Base-by-base conservation (phyloP, 2,888 invertebrate species). In the Stenotaenia linearis region DNA sequence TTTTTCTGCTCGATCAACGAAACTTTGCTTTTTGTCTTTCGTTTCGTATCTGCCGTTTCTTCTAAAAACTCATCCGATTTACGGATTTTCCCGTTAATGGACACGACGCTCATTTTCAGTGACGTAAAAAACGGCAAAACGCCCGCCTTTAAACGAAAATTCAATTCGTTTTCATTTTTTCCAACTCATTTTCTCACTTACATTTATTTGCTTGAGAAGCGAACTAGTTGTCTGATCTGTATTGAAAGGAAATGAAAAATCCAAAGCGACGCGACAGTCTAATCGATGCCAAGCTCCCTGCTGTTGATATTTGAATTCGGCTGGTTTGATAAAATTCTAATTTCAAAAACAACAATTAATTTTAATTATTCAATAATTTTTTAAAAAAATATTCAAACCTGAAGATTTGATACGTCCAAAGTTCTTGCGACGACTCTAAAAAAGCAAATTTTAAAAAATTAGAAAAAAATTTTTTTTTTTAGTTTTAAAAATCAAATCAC, bases 251-350 rank as follows among this genome's bases (percentile, higher is more conserved):
- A 93, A 92, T 15, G 91, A 86, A 83, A 92, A 90, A 86, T 95
- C 92, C 84, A 95, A 88, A 83, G 92, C 91, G 84, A 93, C 91
- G 83, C 90, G 90, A 82, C 93, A 91, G 84, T 94, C 92, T 28
- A 96, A 85, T 82, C 91, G 89, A 82, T 91, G 90, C 94, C 95
- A 96, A 82, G 90, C 91, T 0, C 89, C 85, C 84, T 91, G 91
- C 0, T 91, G 88, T 82, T 91, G 88, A 84, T 92, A 92, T 85
- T 93, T 95, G 89, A 92, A 91, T 28, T 95, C 94, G 30, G 91
- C 92, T 10, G 91, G 91, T 82, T 90, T 91, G 45, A 90, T 89
- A 77, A 88, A 85, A 45, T 88, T 86, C 75, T 83, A 37, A 35
- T 32, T 37, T 5, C 10, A 76, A 35, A 76, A 35, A 76, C 9